A percentile compares a stretch with the other conserved stretches of the same genome.
Conservation (phyloP, 2,113 vertebrate species). For the Lanius ludovicianus region DNA sequence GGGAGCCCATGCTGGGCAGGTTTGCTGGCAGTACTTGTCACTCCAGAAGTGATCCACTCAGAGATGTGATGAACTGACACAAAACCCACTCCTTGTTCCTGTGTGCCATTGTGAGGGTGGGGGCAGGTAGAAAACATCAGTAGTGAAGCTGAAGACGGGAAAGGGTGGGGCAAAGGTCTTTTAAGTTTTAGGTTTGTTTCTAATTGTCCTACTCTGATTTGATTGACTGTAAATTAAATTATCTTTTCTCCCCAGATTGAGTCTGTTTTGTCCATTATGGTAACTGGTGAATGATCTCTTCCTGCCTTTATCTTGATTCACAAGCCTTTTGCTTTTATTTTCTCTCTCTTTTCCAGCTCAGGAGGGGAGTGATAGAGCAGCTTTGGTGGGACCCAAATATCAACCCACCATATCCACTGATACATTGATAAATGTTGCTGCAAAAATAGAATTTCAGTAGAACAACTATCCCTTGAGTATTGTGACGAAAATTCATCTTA, state of each 20-base stretch:
- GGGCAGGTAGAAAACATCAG: not conserved
- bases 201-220: not conserved
- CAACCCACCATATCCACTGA: not conserved
- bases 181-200: not conserved
- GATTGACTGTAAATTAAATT: not conserved
- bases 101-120: rapidly evolving
- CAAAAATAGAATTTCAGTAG: not conserved
- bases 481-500: not conserved
- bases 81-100: not conserved
- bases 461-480: not conserved
- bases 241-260: not conserved
- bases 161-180: rapidly evolving
- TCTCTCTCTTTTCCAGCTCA: not conserved
- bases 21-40: not conserved
- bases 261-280: not conserved
- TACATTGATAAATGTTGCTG: not conserved
- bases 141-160: not conserved
- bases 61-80: not conserved
- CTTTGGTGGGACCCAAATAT: not conserved
- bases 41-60: not conserved
- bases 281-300: not conserved
- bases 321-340: not conserved
- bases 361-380: not conserved
- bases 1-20: not conserved
- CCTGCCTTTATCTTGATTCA: not conserved